Evolutionary conservation across 2,797 vertebrate species (phyloP).

Genomic region (Chiloscyllium punctatum): DNA sequence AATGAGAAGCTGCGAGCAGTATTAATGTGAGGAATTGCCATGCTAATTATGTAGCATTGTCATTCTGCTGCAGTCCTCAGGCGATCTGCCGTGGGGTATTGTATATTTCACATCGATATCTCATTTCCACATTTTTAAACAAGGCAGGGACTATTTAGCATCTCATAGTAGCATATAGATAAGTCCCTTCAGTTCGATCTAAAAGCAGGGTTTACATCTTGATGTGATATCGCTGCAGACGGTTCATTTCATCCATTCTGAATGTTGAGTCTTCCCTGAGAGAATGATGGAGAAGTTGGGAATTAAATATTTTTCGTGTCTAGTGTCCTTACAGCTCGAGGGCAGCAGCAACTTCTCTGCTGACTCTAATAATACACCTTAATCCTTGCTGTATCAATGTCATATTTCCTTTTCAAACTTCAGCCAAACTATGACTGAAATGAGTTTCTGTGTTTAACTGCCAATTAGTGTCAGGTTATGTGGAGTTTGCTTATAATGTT

Average conservation of each 20-base stretch:
- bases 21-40: background rate
- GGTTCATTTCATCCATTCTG: no score
- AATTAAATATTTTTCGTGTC: background rate
- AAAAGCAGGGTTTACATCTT: background rate
- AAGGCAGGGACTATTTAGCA: background rate
- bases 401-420: background rate
- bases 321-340: background rate
- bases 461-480: background rate
- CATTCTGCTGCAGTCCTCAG: background rate
- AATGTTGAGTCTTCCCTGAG: background rate
- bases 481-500: background rate
- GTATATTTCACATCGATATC: background rate
- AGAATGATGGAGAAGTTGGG: background rate
- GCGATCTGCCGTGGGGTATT: background rate
- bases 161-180: background rate
- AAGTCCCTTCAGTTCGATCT: background rate
- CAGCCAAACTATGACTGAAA: background rate
- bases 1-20: background rate
- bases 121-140: background rate
- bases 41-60: background rate
- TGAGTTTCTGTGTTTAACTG: background rate
- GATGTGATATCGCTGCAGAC: background rate
- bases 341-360: no score
- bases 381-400: background rate
- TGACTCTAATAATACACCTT: background rate